Evolutionary conservation across 2,797 vertebrate species (phyloP), one percentile per base, ranked within the genome.

Genomic region (Triplophysa bombifrons): DNA sequence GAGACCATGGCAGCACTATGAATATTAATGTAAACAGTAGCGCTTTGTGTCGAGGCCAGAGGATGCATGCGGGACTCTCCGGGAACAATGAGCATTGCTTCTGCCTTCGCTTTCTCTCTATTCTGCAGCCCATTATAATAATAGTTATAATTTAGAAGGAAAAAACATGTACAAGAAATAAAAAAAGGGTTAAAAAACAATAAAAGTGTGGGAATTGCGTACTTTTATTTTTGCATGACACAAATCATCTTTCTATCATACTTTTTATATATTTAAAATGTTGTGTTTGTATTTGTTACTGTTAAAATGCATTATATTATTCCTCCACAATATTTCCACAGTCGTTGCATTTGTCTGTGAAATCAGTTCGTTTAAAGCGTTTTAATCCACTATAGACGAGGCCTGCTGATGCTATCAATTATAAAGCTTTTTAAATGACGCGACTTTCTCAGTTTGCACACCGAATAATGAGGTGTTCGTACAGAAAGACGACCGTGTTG

Each of bases 21-120:
- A 94, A 94, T 94, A 94, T 94, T 94, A 93, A 94, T 94, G 93
- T 92, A 89, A 91, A 94, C 94, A 94, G 92, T 92, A 90, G 92
- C 91, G 93, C 94, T 94, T 94, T 94, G 94, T 94, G 92, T 91
- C 87, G 88, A 88, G 92, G 90, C 92, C 90, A 90, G 86, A 74
- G 92, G 91, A 90, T 92, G 91, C 53, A 55, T 55, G 53, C 90
- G 90, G 88, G 91, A 91, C 90, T 91, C 89, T 91, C 85, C 76
- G 88, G 87, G 93, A 93, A 94, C 94, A 94, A 94, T 93, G 92
- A 89, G 86, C 87, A 88, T 83, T 90, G 93, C 41, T 41, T 41
- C 9, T 41, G 41, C 90, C 88, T 88, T 85, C 84, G 76, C 66
- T 70, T 34, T 56, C 46, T 66, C 61, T 46, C 60, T 46, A 48